Evolutionary conservation across 2,888 invertebrate genomes (phyloP), one percentile per base, ranked within the genome.

Genomic region (Phengaris arion): DNA sequence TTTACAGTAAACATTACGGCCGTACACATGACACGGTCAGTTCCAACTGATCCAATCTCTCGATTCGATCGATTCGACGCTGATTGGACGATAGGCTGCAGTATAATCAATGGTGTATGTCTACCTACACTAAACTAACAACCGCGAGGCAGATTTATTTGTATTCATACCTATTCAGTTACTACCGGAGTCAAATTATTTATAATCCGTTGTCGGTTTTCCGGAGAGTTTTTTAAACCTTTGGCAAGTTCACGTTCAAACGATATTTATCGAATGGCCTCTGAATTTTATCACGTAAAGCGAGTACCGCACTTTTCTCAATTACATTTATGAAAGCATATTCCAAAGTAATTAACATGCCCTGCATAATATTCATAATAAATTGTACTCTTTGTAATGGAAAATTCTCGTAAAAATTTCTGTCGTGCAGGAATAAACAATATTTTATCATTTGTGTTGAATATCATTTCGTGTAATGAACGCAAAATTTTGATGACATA

Each of bases 311-410:
- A 73, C 72, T 73, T 51, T 69, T 48, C 69, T 15, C 69, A 48
- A 69, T 69, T 69, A 69, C 69, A 69, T 69, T 69, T 48, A 64
- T 64, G 64, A 64, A 64, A 64, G 35, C 64, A 64, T 64, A 64
- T 64, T 64, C 64, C 13, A 64, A 64, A 64, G 64, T 64, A 45
- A 64, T 64, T 64, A 64, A 64, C 64, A 15, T 64, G 12, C 64
- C 64, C 12, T 13, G 9, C 12, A 45, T 64, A 64, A 64, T 64
- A 64, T 64, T 64, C 64, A 64, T 64, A 64, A 64, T 64, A 64
- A 45, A 64, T 64, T 64, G 64, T 64, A 35, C 64, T 64, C 64
- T 64, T 64, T 64, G 64, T 64, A 64, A 64, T 64, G 64, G 64
- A 64, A 64, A 64, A 64, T 64, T 64, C 64, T 64, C 64, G 64